phyloP scores from a whole-genome alignment of 2,113 vertebrate species.

The Solea senegalensis region DNA sequence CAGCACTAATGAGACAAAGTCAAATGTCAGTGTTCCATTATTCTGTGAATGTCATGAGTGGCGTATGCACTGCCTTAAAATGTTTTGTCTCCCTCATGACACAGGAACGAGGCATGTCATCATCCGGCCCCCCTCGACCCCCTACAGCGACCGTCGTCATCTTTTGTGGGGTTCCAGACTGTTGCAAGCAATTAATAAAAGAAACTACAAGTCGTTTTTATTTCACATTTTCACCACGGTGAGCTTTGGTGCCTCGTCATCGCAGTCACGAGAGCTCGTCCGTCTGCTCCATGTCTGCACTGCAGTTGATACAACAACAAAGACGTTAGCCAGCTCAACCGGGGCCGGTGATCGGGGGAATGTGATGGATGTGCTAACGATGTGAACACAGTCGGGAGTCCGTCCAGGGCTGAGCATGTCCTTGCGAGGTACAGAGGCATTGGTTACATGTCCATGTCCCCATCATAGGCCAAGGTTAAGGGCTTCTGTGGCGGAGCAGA shows the following conservation, averaged over 20 bases:
- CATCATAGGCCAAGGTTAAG: conserved; percentile 94
- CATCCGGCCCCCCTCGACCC: conserved; percentile 17
- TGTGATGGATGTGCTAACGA: conserved; percentile 27
- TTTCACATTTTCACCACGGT: conserved; percentile 9
- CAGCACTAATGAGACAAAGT: conserved; percentile 58
- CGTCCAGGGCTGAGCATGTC: conserved; percentile 21
- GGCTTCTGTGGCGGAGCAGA: conserved; percentile 92
- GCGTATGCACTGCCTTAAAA: conserved; percentile 2
- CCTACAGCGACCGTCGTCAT: not conserved
- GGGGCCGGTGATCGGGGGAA: not conserved
- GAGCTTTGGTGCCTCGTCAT: conserved; percentile 23
- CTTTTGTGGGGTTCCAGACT: conserved; percentile 14
- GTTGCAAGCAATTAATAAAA: conserved; percentile 49
- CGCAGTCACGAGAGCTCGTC: not conserved
- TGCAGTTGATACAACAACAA: conserved; percentile 8
- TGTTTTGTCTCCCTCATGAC: conserved; percentile 4
- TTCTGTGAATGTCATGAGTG: conserved; percentile 36
- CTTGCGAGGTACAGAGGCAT: conserved; percentile 42
- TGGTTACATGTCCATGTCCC: conserved; percentile 94
- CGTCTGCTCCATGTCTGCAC: not conserved
- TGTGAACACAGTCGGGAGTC: conserved; percentile 29
- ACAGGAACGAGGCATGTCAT: conserved; percentile 13
- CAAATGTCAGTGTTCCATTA: conserved; percentile 41
- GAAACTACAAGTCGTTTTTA: conserved; percentile 38
- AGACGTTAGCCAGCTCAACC: conserved; percentile 5